Evolutionary conservation across 2,888 invertebrate genomes (phyloP).

Genomic region (Nephrotoma guestfalica): DNA sequence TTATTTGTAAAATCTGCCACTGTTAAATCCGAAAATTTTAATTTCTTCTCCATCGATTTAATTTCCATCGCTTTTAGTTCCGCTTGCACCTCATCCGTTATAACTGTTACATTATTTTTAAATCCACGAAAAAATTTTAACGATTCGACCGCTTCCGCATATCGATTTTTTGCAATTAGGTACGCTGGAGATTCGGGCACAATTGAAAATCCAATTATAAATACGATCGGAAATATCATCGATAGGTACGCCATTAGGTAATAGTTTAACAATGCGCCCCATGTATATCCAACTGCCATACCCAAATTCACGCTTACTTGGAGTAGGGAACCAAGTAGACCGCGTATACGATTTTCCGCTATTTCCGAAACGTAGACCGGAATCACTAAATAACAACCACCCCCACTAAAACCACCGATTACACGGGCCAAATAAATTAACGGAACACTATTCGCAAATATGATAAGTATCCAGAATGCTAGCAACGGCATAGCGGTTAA

Average conservation of each 20-base stretch:
- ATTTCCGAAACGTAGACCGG: slow-evolving; percentile 7
- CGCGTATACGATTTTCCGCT: slow-evolving; percentile 6
- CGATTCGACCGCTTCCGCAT: slow-evolving; percentile 7
- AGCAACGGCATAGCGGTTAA: slow-evolving; percentile 17
- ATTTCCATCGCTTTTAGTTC: background rate
- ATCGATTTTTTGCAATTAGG: background rate
- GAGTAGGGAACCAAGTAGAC: slow-evolving; percentile 7
- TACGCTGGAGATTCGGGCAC: slow-evolving; percentile 9
- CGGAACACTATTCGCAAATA: slow-evolving; percentile 5
- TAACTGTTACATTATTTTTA: background rate
- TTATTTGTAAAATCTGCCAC: slow-evolving; percentile 4
- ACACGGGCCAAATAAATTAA: slow-evolving; percentile 7
- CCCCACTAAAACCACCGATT: slow-evolving; percentile 9
- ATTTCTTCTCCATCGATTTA: background rate
- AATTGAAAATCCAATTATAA: slow-evolving; percentile 2
- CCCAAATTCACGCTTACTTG: slow-evolving; percentile 6
- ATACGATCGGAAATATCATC: slow-evolving; percentile 6
- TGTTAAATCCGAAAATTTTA: slow-evolving; percentile 14
- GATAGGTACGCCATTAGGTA: slow-evolving; percentile 4
- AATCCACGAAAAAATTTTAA: slow-evolving; percentile 1
- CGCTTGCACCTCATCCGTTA: background rate
- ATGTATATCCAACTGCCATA: slow-evolving; percentile 1
- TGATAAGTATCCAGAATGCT: slow-evolving; percentile 8
- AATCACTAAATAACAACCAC: slow-evolving; percentile 7
- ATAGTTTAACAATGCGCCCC: slow-evolving; percentile 7